These are phyloP conservation scores for Chydorus sphaericus DNA, from an alignment of 2,888 invertebrate species.

Conservation along the genomic window DNA sequence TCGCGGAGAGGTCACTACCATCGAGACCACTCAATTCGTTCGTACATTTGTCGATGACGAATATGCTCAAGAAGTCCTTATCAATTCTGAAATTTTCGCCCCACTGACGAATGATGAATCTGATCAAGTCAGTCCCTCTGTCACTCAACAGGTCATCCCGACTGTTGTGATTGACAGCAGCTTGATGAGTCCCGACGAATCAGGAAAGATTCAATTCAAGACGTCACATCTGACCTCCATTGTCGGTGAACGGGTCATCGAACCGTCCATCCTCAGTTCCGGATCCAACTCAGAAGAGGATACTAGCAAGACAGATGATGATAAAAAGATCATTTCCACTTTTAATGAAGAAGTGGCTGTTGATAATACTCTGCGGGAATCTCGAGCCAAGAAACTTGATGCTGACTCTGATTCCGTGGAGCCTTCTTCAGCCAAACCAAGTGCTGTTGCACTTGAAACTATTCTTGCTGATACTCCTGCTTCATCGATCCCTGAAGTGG, in stretches of 20 bases:
- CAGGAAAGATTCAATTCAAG: conserved; percentile 10
- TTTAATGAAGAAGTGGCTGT: conserved; percentile 17
- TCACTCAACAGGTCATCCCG: not conserved
- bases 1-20: conserved; percentile 26
- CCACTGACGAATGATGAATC: not conserved
- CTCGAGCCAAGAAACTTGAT: conserved; percentile 15
- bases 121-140: not conserved
- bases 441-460: not conserved
- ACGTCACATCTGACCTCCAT: conserved; percentile 15
- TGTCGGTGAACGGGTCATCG: conserved; percentile 13
- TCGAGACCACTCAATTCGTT: conserved; percentile 28
- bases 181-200: not conserved
- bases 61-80: conserved; percentile 30
- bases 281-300: conserved; percentile 4
- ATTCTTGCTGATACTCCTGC: not conserved
- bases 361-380: conserved; percentile 15
- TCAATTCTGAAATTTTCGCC: conserved; percentile 21
- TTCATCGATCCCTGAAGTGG: not conserved
- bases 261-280: not conserved
- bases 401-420: conserved; percentile 8
- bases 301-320: conserved; percentile 2
- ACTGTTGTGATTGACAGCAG: conserved; percentile 8
- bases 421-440: conserved; percentile 15
- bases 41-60: conserved; percentile 29
- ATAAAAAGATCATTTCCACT: conserved; percentile 8